Evolutionary conservation across 2,113 vertebrate genomes (phyloP).

Genomic region (Pleuronectes platessa): DNA sequence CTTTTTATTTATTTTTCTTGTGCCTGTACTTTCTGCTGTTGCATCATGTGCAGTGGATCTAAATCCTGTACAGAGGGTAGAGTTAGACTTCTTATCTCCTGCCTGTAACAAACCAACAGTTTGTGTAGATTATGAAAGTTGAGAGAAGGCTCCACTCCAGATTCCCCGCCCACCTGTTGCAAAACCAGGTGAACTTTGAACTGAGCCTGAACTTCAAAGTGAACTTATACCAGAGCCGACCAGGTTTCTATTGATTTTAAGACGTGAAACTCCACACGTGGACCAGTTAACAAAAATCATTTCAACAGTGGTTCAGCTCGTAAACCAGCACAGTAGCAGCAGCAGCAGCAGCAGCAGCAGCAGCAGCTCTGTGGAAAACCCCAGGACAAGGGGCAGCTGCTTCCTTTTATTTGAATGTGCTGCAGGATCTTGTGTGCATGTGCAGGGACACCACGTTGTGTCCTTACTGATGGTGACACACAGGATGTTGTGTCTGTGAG

Average conservation of each 20-base stretch:
- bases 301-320: background rate
- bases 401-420: conserved; percentile 11
- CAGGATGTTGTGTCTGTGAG: conserved; percentile 50
- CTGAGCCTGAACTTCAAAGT: conserved; percentile 5
- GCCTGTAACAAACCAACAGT: background rate
- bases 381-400: conserved; percentile 18
- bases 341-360: background rate
- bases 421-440: background rate
- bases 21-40: conserved; percentile 1
- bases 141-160: conserved; percentile 4
- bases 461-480: background rate
- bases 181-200: conserved; percentile 49
- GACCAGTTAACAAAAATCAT: background rate
- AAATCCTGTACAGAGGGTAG: conserved; percentile 20
- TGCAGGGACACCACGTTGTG: background rate
- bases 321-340: background rate
- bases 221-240: background rate
- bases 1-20: too few species aligned
- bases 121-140: background rate
- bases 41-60: conserved; percentile 8
- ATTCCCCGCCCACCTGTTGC: conserved; percentile 29
- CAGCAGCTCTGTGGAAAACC: background rate
- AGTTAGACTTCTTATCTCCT: conserved; percentile 36
- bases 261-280: background rate
- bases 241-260: conserved; percentile 14